phyloP scores from a whole-genome alignment of 2,888 invertebrate species.

The Trichopoda pennipes region DNA sequence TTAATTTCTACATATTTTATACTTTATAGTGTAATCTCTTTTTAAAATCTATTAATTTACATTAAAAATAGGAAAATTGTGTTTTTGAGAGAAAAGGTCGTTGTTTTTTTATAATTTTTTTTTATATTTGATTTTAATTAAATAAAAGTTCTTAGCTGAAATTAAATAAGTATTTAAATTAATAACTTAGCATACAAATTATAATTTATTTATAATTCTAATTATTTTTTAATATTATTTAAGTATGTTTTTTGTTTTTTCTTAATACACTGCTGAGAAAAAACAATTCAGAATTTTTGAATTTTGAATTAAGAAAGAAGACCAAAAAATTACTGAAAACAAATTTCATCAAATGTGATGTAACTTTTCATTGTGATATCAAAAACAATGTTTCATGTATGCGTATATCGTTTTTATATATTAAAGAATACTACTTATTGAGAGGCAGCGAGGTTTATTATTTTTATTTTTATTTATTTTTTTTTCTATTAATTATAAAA shows the following conservation, averaged over 20 bases:
- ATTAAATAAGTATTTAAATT: slow-evolving; percentile 56
- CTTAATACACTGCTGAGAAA: slow-evolving; percentile 21
- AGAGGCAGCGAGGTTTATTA: slow-evolving; percentile 80
- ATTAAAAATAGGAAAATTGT: slow-evolving; percentile 61
- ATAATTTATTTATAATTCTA: slow-evolving; percentile 43
- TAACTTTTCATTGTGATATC: slow-evolving; percentile 17
- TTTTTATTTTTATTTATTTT: slow-evolving; percentile 42
- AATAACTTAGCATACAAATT: slow-evolving; percentile 55
- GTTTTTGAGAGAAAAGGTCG: slow-evolving; percentile 58
- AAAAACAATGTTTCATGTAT: slow-evolving; percentile 7
- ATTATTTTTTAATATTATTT: slow-evolving; percentile 35
- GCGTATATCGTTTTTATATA: slow-evolving; percentile 45
- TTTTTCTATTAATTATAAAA: slow-evolving; percentile 39
- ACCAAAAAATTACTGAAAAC: slow-evolving; percentile 8
- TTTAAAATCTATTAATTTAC: slow-evolving; percentile 54
- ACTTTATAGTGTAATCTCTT: slow-evolving; percentile 1
- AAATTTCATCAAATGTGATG: slow-evolving; percentile 13
- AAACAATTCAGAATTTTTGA: too few relatives aligned
- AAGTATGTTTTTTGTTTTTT: slow-evolving; percentile 34
- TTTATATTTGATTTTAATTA: slow-evolving; percentile 19
- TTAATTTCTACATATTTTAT: slow-evolving; percentile 2
- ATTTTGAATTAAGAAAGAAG: slow-evolving; percentile 3
- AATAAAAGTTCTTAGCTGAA: slow-evolving; percentile 30
- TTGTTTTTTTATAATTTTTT: slow-evolving; percentile 21
- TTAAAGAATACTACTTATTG: slow-evolving; percentile 72